These are phyloP conservation scores for Pristiophorus japonicus DNA, from an alignment of 2,113 vertebrate species.

Conservation along the genomic window DNA sequence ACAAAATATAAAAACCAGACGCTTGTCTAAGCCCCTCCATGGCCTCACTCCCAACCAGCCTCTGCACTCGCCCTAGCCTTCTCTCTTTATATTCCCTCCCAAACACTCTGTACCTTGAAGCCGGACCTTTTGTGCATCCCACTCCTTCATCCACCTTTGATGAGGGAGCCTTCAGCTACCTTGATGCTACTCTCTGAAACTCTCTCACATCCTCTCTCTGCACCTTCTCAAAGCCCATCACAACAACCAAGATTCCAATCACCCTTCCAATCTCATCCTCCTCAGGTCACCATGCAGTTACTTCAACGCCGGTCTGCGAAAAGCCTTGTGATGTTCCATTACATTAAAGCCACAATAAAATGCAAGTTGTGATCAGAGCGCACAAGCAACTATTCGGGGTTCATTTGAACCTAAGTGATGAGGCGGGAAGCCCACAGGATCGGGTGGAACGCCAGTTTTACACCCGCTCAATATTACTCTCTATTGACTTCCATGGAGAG, in stretches of 20 bases:
- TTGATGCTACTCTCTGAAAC: background rate
- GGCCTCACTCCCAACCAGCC: background rate
- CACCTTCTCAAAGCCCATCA: background rate
- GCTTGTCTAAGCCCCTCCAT: background rate
- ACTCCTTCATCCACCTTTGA: background rate
- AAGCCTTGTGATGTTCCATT: background rate
- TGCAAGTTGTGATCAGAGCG: background rate
- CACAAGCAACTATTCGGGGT: background rate
- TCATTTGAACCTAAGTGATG: background rate
- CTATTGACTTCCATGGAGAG: background rate
- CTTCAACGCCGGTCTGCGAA: background rate
- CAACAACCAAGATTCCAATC: background rate
- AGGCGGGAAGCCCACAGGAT: background rate
- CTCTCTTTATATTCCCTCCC: background rate
- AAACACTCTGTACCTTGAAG: background rate
- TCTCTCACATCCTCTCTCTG: background rate
- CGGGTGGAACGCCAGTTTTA: background rate
- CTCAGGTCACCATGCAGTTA: background rate
- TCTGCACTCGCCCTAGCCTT: too few relatives aligned
- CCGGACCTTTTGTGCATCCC: background rate
- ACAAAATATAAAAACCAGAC: background rate
- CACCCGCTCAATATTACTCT: background rate
- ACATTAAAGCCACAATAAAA: background rate
- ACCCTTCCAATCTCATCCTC: background rate
- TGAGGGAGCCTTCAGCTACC: background rate